A percentile compares a stretch with the other conserved stretches of the same genome.
These are phyloP conservation scores for Conus canariensis DNA, from an alignment of 2,888 invertebrate species.

Conservation along the genomic window DNA sequence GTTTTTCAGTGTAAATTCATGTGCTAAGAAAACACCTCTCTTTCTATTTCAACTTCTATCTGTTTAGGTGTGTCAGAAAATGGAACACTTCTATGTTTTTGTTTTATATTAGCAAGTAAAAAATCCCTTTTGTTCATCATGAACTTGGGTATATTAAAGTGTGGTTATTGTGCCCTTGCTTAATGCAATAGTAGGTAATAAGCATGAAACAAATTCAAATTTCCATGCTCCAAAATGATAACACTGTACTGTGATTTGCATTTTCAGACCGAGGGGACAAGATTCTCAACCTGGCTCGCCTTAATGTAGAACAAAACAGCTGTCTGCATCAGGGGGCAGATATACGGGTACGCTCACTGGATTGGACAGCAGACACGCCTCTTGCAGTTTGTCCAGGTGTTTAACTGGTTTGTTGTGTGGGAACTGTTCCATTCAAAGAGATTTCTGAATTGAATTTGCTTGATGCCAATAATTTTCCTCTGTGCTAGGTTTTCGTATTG, in stretches of 20 bases:
- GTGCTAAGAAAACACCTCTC: background rate
- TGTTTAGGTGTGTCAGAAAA: constrained; percentile 4
- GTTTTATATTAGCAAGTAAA: no score
- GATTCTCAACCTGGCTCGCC: constrained; percentile 23
- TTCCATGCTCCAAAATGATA: no score
- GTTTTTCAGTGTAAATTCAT: no score
- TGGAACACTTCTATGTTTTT: background rate
- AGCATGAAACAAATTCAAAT: no score
- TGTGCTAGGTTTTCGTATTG: background rate
- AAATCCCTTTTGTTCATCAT: no score
- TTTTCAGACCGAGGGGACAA: constrained; percentile 22
- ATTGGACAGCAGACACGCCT: constrained; percentile 23
- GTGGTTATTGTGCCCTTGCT: no score
- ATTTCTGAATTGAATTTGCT: background rate
- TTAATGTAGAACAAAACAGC: constrained; percentile 16
- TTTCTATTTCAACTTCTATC: background rate
- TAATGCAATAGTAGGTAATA: no score
- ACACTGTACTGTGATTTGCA: background rate
- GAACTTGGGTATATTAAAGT: no score
- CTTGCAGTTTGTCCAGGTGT: background rate
- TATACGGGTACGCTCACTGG: constrained; percentile 30
- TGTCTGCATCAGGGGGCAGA: background rate
- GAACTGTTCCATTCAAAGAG: background rate
- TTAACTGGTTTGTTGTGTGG: background rate
- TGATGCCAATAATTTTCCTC: background rate